Conservation (phyloP, 37 sponge, comb jelly and placozoan species). For the Halisarca cf. caerulea region DNA sequence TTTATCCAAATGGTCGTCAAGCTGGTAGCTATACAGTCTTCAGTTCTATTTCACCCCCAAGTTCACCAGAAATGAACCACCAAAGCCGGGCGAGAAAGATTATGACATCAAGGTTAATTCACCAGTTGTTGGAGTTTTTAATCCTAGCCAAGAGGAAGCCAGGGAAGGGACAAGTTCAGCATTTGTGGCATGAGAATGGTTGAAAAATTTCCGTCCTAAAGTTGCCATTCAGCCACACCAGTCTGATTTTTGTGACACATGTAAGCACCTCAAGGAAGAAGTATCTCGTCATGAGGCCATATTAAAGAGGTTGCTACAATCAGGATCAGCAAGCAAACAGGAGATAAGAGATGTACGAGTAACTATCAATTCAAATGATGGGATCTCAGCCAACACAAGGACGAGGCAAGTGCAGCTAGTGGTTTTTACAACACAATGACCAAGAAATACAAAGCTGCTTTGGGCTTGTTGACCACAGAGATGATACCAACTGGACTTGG, state of each 20-base stretch:
- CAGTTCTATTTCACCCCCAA: slow-evolving; percentile 35
- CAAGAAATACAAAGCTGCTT: slow-evolving; percentile 14
- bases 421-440: slow-evolving; percentile 13
- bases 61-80: not conserved
- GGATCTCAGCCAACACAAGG: slow-evolving; percentile 24
- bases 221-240: slow-evolving; percentile 9
- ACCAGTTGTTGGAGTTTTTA: slow-evolving; percentile 46
- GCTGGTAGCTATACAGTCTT: slow-evolving; percentile 38
- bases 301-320: slow-evolving; percentile 26
- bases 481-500: not conserved
- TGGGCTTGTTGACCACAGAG: slow-evolving; percentile 48
- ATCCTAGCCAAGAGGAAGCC: slow-evolving; percentile 36
- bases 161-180: slow-evolving; percentile 6
- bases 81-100: slow-evolving; percentile 1
- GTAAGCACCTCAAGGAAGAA: slow-evolving; percentile 23
- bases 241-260: slow-evolving; percentile 56
- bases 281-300: slow-evolving; percentile 16
- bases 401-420: not conserved
- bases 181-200: slow-evolving; percentile 39
- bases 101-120: not conserved
- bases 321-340: slow-evolving; percentile 22
- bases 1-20: slow-evolving; percentile 49
- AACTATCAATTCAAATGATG: not conserved
- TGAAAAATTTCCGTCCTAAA: slow-evolving; percentile 35
- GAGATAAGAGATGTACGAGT: slow-evolving; percentile 4